Evolutionary conservation across 2,113 vertebrate species (phyloP).

Genomic region (Oncorhynchus kisutch): DNA sequence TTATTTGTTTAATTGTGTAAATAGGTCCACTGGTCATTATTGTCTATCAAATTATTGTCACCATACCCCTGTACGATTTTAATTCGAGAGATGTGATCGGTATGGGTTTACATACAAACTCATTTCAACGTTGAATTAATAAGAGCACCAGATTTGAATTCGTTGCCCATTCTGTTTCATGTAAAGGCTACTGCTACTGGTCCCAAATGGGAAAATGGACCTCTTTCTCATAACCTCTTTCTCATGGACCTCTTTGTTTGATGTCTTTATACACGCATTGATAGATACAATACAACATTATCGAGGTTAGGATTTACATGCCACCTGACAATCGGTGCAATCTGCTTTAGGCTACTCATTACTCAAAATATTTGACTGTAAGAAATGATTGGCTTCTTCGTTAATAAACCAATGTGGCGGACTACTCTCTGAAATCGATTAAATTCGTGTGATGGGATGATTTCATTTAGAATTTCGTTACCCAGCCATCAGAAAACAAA

Average conservation of each 20-base stretch:
- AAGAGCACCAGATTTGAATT: neutral
- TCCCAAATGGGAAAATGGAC: neutral
- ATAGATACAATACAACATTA: neutral
- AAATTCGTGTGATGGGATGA: no score
- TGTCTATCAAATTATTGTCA: neutral
- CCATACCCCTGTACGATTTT: neutral
- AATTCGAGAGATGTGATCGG: neutral
- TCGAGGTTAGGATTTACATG: neutral
- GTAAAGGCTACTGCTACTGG: neutral
- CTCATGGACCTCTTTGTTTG: neutral
- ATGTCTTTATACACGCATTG: neutral
- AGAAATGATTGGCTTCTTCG: no score
- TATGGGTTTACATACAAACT: neutral
- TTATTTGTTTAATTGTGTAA: neutral
- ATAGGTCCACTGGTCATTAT: neutral
- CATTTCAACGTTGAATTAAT: neutral
- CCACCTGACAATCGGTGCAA: no score
- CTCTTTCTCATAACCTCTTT: neutral
- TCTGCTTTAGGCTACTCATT: no score
- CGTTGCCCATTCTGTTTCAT: neutral
- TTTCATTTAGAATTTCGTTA: no score
- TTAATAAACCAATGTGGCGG: no score
- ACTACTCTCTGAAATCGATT: no score
- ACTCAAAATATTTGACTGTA: no score
- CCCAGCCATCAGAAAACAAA: no score